Evolutionary conservation across 2,797 vertebrate species (phyloP).

Genomic region (Peromyscus nudipes): DNA sequence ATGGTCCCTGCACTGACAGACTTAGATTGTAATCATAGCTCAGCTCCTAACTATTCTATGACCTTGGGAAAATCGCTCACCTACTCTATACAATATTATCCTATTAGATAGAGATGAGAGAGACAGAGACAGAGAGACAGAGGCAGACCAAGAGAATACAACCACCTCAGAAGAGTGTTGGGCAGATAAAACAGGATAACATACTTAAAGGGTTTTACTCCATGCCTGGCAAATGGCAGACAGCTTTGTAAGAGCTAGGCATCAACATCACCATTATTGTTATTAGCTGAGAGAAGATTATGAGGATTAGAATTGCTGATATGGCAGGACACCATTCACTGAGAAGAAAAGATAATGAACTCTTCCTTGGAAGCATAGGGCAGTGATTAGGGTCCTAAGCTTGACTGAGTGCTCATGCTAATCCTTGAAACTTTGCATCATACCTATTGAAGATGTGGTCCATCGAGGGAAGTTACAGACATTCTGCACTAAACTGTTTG

Average conservation of each 20-base stretch:
- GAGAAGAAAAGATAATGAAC: background rate
- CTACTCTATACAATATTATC: background rate
- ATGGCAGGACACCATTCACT: background rate
- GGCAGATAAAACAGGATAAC: background rate
- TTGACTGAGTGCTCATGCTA: background rate
- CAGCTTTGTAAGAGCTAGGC: background rate
- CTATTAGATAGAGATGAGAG: background rate
- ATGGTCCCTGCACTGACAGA: background rate
- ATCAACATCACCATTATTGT: background rate
- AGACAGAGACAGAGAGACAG: background rate
- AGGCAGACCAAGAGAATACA: background rate
- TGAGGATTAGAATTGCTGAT: background rate
- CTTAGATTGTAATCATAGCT: background rate
- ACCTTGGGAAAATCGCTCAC: background rate
- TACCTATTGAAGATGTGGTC: background rate
- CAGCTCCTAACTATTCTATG: background rate
- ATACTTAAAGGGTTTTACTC: background rate
- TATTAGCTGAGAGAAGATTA: background rate
- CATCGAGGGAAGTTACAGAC: background rate
- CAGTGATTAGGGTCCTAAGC: background rate
- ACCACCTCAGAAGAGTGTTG: background rate
- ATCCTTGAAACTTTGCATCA: background rate
- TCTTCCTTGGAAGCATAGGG: background rate
- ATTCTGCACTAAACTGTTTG: background rate
- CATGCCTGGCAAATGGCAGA: background rate